Base-by-base conservation (phyloP, 2,888 invertebrate species). In the Parnassius glacialis region DNA sequence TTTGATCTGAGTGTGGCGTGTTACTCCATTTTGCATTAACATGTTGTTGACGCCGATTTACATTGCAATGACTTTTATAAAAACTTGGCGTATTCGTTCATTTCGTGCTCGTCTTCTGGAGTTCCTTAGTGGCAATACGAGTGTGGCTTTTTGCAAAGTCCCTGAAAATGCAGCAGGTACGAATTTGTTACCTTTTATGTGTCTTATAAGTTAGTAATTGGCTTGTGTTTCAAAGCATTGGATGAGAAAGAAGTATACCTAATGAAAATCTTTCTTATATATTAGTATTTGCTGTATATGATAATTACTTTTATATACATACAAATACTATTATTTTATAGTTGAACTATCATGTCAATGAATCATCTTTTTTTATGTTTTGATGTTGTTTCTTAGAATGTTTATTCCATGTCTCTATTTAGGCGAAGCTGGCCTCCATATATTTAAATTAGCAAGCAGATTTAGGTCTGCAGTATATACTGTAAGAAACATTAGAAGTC, bases 31-130 rank as follows among this genome's bases (percentile, higher is more conserved):
- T 47, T 65, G 64, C 51, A 60, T 70, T 67, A 88, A 66, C 68
- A 95, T 95, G 95, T 85, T 97, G 81, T 93, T 97, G 74, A 96
- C 97, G 48, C 87, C 97, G 59, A 96, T 95, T 85, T 97, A 97
- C 83, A 94, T 96, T 89, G 95, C 96, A 77, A 95, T 96, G 76
- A 97, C 97, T 67, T 94, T 95, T 83, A 87, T 96, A 71, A 96
- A 96, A 85, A 94, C 96, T 79, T 95, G 96, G 95, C 93, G 95
- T 61, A 93, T 96, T 67, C 93, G 94, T 58, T 93, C 94, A 41
- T 93, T 96, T 66, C 93, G 94, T 75, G 93, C 93, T 73, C 95
- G 95, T 73, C 92, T 97, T 56, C 92, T 93, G 47, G 93, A 93
- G 72, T 93, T 93, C 70, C 77, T 94, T 56, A 89, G 84, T 59